Percentiles rank a stretch among this genome's conserved stretches.
phyloP scores from a whole-genome alignment of 2,797 vertebrate genomes.

The Apodemus agrarius region DNA sequence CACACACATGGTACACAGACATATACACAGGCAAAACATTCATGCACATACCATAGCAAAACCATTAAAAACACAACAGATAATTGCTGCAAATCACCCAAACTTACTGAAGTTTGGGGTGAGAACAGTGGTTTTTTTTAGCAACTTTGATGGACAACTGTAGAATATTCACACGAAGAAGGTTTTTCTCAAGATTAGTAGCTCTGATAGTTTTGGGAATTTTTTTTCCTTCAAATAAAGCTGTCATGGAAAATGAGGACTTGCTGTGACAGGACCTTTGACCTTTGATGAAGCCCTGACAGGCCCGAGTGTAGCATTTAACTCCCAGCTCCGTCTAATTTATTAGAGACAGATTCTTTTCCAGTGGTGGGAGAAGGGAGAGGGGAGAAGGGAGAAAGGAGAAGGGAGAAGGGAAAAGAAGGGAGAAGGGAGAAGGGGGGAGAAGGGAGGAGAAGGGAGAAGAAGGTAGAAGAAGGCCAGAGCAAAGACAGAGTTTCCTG shows the following conservation, averaged over 20 bases:
- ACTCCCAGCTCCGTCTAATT: background rate
- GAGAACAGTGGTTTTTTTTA: background rate
- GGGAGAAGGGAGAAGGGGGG: no score
- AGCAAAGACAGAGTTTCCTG: background rate
- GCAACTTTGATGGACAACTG: background rate
- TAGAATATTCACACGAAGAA: background rate
- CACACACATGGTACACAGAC: background rate
- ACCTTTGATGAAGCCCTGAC: conserved; percentile 7
- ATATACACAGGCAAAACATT: background rate
- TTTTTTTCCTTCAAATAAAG: conserved; percentile 32
- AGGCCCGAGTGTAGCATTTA: conserved; percentile 10
- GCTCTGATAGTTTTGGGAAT: background rate
- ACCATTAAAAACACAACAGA: background rate
- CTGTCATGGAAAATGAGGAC: background rate
- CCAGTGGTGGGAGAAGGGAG: background rate
- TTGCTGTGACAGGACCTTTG: background rate
- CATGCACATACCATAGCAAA: background rate
- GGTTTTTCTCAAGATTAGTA: background rate
- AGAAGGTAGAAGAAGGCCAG: background rate
- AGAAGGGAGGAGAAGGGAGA: no score
- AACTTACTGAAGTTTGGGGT: background rate
- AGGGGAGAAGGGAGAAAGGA: no score
- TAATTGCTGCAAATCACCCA: background rate
- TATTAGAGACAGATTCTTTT: background rate
- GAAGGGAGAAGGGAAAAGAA: no score